Percentiles rank a stretch among this genome's conserved stretches.
These are phyloP conservation scores for Ochlodes sylvanus DNA, from an alignment of 2,888 invertebrate genomes.

Conservation along the genomic window DNA sequence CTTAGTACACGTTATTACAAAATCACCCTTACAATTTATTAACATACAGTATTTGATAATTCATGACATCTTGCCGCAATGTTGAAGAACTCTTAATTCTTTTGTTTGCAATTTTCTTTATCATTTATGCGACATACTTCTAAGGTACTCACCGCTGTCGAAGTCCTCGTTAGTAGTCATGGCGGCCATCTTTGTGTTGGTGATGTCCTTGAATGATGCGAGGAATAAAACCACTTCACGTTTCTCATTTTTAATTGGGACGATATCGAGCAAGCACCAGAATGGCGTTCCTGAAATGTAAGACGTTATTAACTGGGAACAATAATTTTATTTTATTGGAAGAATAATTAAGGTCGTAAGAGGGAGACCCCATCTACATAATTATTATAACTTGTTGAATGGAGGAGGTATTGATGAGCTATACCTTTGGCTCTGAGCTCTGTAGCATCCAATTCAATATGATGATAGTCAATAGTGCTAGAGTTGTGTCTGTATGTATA, in stretches of 20 bases:
- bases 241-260: constrained; percentile 99
- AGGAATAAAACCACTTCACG: constrained; percentile 97
- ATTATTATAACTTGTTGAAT: too few relatives aligned
- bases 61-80: constrained; percentile 41
- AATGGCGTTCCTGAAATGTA: constrained; percentile 91
- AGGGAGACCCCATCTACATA: too few relatives aligned
- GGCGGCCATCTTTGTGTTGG: constrained; percentile 95
- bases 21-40: constrained; percentile 4
- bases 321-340: not conserved
- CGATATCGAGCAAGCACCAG: constrained; percentile 98
- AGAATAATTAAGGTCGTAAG: not conserved
- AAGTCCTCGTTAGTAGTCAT: constrained; percentile 93
- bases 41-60: constrained; percentile 34
- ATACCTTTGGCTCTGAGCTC: too few relatives aligned
- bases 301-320: constrained; percentile 43
- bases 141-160: constrained; percentile 91
- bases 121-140: constrained; percentile 44
- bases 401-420: too few relatives aligned
- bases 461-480: too few relatives aligned
- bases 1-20: constrained; percentile 66
- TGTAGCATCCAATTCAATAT: too few relatives aligned
- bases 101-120: constrained; percentile 24
- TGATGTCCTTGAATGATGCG: constrained; percentile 98
- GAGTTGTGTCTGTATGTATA: too few relatives aligned
- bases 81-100: constrained; percentile 11